These are phyloP conservation scores for Stomatorhinus walkeri DNA, from an alignment of 2,797 vertebrate genomes.

Conservation along the genomic window DNA sequence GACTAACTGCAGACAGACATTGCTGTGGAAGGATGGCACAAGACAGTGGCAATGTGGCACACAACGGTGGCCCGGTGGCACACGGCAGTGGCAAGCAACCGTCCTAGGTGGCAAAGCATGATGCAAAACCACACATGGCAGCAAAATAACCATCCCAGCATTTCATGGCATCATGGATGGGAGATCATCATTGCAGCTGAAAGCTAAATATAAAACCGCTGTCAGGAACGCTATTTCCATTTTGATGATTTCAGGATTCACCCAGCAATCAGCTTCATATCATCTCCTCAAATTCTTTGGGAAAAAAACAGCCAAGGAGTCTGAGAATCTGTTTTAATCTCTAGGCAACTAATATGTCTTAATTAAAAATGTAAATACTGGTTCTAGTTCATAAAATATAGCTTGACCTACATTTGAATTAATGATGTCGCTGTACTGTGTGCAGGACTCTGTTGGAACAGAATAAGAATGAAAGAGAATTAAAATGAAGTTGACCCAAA, in stretches of 20 bases:
- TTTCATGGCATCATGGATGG: neutral
- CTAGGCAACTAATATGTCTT: constrained; percentile 50
- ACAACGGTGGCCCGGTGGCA: neutral
- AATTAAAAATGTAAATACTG: constrained; percentile 73
- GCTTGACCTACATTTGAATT: constrained; percentile 72
- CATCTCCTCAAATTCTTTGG: neutral
- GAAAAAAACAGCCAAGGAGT: constrained; percentile 25
- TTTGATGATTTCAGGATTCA: constrained; percentile 24
- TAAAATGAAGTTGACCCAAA: constrained; percentile 75
- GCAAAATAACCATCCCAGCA: neutral
- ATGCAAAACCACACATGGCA: neutral
- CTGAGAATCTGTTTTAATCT: constrained; percentile 46
- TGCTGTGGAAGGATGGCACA: neutral
- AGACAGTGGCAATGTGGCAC: neutral
- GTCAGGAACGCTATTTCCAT: neutral
- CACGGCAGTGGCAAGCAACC: neutral
- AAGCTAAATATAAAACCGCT: neutral
- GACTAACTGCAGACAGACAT: neutral
- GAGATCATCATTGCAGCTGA: neutral
- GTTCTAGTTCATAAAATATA: constrained; percentile 62
- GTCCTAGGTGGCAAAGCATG: neutral
- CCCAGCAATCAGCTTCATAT: constrained; percentile 6
- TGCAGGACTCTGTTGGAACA: constrained; percentile 47
- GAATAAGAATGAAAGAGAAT: constrained; percentile 67
- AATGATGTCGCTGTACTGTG: constrained; percentile 65